These are phyloP conservation scores for Musca vetustissima DNA, from an alignment of 1,140 invertebrate species.

Conservation along the genomic window DNA sequence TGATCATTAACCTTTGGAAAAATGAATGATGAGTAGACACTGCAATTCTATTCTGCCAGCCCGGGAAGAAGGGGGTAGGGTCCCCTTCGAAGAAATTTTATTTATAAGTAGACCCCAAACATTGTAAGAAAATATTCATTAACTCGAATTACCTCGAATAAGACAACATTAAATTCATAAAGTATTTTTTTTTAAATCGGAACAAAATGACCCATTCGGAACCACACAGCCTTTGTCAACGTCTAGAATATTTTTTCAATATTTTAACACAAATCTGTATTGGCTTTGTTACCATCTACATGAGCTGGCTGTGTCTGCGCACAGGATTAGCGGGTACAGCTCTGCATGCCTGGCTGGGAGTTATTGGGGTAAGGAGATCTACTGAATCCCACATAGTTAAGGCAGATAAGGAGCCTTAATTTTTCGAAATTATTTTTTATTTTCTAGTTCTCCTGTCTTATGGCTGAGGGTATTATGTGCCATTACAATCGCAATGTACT, in stretches of 20 bases:
- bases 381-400: too few species aligned
- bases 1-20: too few species aligned
- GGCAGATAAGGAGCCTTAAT: too few species aligned
- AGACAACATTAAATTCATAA: too few species aligned
- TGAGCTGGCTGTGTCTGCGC: conserved; percentile 42
- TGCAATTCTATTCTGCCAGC: too few species aligned
- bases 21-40: too few species aligned
- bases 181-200: conserved; percentile 14
- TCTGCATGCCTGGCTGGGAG: conserved; percentile 48
- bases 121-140: too few species aligned
- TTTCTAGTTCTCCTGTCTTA: conserved; percentile 51
- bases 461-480: conserved; percentile 52
- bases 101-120: too few species aligned
- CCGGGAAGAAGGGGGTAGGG: too few species aligned
- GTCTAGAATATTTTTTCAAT: conserved; percentile 42
- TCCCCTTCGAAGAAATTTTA: too few species aligned
- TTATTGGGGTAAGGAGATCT: conserved; percentile 42
- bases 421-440: too few species aligned
- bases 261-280: conserved; percentile 53
- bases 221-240: conserved; percentile 27
- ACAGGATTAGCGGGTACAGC: conserved; percentile 37
- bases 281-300: conserved; percentile 52
- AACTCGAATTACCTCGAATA: too few species aligned
- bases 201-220: conserved; percentile 27
- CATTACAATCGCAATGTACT: conserved; percentile 47